Percentiles rank a stretch among this genome's conserved stretches.
phyloP scores from a whole-genome alignment of 2,888 invertebrate genomes.

The Tetanocera ferruginea region DNA sequence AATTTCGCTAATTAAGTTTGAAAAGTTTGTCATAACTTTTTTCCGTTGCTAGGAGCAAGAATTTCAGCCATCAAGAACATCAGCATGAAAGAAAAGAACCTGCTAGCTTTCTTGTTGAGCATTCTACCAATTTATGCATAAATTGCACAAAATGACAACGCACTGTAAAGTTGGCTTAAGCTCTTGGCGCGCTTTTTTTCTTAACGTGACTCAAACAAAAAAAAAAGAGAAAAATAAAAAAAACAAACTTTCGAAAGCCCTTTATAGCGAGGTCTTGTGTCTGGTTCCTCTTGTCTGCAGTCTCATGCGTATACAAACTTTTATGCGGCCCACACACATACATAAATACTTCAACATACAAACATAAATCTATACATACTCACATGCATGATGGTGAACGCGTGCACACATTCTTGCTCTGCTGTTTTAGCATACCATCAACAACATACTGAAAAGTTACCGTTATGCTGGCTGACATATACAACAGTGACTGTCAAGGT shows the following conservation, averaged over 20 bases:
- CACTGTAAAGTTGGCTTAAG: background rate
- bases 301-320: conserved; percentile 5
- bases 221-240: too few relatives aligned
- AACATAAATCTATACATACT: background rate
- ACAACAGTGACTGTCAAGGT: conserved; percentile 8
- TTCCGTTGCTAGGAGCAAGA: background rate
- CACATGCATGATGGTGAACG: background rate
- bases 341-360: background rate
- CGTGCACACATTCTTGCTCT: too few relatives aligned
- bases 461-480: background rate
- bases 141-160: conserved; percentile 9
- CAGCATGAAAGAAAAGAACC: background rate
- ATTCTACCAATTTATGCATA: background rate
- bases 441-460: conserved; percentile 7
- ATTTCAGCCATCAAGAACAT: background rate
- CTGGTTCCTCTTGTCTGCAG: conserved; percentile 4
- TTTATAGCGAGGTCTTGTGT: conserved; percentile 2
- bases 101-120: background rate
- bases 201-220: background rate
- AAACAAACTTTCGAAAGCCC: background rate
- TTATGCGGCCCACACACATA: background rate
- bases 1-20: conserved; percentile 4
- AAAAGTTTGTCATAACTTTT: conserved; percentile 8
- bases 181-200: conserved; percentile 2
- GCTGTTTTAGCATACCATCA: background rate